Percentiles rank a stretch among this genome's conserved stretches.
phyloP scores from a whole-genome alignment of 2,113 vertebrate genomes.

The Gambusia affinis region DNA sequence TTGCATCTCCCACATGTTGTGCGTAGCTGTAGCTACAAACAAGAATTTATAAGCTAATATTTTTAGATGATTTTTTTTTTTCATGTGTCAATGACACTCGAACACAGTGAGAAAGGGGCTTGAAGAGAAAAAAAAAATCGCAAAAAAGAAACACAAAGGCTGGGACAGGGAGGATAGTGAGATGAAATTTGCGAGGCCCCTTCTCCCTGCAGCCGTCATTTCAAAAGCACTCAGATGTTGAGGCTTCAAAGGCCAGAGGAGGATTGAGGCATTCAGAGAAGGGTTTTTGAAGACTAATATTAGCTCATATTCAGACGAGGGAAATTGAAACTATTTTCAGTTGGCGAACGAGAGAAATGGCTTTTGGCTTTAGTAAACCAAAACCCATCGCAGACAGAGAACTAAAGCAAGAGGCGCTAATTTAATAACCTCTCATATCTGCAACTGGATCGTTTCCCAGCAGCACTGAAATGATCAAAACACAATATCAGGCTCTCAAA shows the following conservation, averaged over 20 bases:
- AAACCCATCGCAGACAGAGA: conserved; percentile 41
- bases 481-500: conserved; percentile 6
- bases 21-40: too few species aligned
- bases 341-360: conserved; percentile 24
- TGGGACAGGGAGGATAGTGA: conserved; percentile 44
- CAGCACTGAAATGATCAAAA: conserved; percentile 26
- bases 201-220: conserved; percentile 58
- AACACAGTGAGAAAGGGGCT: conserved; percentile 9
- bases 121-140: conserved; percentile 37
- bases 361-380: conserved; percentile 42
- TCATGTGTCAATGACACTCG: background rate
- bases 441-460: too few species aligned
- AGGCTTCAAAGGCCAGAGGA: conserved; percentile 61
- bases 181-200: conserved; percentile 66
- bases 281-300: conserved; percentile 67
- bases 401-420: conserved; percentile 22
- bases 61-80: too few species aligned
- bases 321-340: conserved; percentile 55
- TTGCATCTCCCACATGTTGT: too few species aligned
- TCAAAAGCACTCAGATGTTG: conserved; percentile 71
- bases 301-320: conserved; percentile 55
- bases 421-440: conserved; percentile 26
- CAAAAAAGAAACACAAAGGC: conserved; percentile 50
- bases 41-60: too few species aligned
- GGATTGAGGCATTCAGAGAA: conserved; percentile 49